Percentiles rank a stretch among this genome's conserved stretches.
Evolutionary conservation across 2,888 invertebrate genomes (phyloP).

Genomic region (Oligia fasciuncula): DNA sequence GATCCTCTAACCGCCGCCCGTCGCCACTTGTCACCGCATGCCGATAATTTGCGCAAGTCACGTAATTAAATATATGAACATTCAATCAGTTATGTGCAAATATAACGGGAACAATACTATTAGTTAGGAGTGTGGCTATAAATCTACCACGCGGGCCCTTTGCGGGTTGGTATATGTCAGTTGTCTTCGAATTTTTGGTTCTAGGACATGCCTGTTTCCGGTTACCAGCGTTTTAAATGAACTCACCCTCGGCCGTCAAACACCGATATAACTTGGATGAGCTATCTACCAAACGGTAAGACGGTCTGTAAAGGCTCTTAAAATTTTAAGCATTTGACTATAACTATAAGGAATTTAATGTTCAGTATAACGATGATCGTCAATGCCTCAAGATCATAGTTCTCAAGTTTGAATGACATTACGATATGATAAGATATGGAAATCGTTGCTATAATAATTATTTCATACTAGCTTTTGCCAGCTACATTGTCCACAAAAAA

Average conservation of each 20-base stretch:
- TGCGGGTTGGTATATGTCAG: too few relatives aligned
- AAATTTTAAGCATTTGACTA: constrained; percentile 46
- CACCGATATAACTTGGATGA: constrained; percentile 3
- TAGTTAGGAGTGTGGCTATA: too few relatives aligned
- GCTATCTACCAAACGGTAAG: constrained; percentile 33
- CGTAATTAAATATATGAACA: background rate
- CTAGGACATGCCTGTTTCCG: background rate
- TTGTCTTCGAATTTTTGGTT: background rate
- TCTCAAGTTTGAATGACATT: constrained; percentile 16
- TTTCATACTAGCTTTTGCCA: background rate
- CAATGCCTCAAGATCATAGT: constrained; percentile 11
- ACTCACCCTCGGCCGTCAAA: background rate
- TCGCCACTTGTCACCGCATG: background rate
- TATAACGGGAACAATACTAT: background rate
- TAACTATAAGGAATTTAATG: constrained; percentile 45
- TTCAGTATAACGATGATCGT: constrained; percentile 40
- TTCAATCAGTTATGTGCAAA: background rate
- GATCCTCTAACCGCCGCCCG: background rate
- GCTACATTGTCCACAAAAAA: background rate
- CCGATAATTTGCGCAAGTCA: background rate
- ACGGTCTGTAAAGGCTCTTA: constrained; percentile 19
- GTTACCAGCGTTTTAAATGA: background rate
- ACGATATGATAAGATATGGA: background rate
- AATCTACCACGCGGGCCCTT: too few relatives aligned
- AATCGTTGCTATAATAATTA: constrained; percentile 1